A percentile compares a stretch with the other conserved stretches of the same genome.
Conservation (phyloP, 2,888 invertebrate species). For the Drosophila kambysellisi region DNA sequence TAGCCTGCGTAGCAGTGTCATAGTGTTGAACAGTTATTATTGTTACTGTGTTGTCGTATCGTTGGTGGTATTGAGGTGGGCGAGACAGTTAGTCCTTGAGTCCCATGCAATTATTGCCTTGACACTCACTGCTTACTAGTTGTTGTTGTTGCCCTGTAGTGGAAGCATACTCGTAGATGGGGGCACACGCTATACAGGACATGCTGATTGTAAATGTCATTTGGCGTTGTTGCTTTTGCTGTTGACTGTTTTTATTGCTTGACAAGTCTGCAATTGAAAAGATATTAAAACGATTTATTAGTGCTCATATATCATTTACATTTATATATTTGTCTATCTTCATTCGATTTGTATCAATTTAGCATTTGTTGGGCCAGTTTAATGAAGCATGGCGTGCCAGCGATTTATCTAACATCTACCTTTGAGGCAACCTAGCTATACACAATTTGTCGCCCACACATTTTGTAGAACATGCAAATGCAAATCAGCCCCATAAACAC, state of each 20-base stretch:
- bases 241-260: conserved; percentile 32
- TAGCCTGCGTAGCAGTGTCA: conserved; percentile 63
- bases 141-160: conserved; percentile 25
- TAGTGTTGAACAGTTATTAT: conserved; percentile 45
- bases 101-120: conserved; percentile 57
- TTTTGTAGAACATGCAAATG: conserved; percentile 67
- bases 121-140: conserved; percentile 48
- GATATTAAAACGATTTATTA: conserved; percentile 65
- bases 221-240: conserved; percentile 30
- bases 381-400: conserved; percentile 65
- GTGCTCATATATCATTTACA: conserved; percentile 53
- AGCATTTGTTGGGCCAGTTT: conserved; percentile 63
- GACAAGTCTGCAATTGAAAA: conserved; percentile 71
- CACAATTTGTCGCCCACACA: conserved; percentile 21
- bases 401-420: conserved; percentile 50
- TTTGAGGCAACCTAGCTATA: background rate
- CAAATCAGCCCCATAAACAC: conserved; percentile 68
- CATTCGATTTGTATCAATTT: conserved; percentile 72
- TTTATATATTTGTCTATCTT: conserved; percentile 1
- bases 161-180: conserved; percentile 33
- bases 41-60: conserved; percentile 22
- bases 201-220: conserved; percentile 50
- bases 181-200: conserved; percentile 29
- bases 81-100: conserved; percentile 36
- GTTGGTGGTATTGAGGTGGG: conserved; percentile 7